Evolutionary conservation across 1,140 invertebrate genomes (phyloP).

Genomic region (Cylas formicarius): DNA sequence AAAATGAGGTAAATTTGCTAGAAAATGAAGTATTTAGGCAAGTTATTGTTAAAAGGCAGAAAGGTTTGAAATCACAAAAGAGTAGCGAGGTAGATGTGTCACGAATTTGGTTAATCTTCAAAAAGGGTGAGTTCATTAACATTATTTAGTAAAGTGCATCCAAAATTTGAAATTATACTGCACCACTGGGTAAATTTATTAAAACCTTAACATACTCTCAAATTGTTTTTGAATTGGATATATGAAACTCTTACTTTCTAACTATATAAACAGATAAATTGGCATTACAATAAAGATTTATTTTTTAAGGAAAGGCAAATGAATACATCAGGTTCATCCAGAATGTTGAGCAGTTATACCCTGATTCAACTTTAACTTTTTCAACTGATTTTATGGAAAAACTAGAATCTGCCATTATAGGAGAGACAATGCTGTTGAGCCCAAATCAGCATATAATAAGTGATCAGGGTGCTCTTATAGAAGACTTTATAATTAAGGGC

Average conservation of each 20-base stretch:
- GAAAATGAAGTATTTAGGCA: slow-evolving; percentile 53
- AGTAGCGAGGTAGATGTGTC: slow-evolving; percentile 11
- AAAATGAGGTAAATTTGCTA: slow-evolving; percentile 52
- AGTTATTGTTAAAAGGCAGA: slow-evolving; percentile 38
- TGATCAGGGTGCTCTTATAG: slow-evolving; percentile 43
- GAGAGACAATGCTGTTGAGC: slow-evolving; percentile 45
- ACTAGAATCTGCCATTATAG: slow-evolving; percentile 41
- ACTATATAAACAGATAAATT: too few species aligned
- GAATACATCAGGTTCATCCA: slow-evolving; percentile 44
- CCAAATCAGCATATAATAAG: slow-evolving; percentile 43
- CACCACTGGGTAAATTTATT: too few species aligned
- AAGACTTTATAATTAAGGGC: slow-evolving; percentile 45
- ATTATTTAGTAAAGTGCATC: neutral
- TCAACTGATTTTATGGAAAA: slow-evolving; percentile 41
- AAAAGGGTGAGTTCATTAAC: slow-evolving; percentile 28
- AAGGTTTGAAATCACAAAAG: slow-evolving; percentile 21
- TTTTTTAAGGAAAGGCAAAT: slow-evolving; percentile 36
- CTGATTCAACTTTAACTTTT: slow-evolving; percentile 41
- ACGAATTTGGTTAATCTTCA: slow-evolving; percentile 47
- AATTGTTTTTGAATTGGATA: too few species aligned
- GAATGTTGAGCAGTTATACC: slow-evolving; percentile 40
- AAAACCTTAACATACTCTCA: too few species aligned
- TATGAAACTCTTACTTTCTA: too few species aligned
- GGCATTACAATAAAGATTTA: too few species aligned
- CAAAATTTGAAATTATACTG: too few species aligned